phyloP scores from a whole-genome alignment of 2,888 invertebrate genomes.

The Monoplex corrugatus region DNA sequence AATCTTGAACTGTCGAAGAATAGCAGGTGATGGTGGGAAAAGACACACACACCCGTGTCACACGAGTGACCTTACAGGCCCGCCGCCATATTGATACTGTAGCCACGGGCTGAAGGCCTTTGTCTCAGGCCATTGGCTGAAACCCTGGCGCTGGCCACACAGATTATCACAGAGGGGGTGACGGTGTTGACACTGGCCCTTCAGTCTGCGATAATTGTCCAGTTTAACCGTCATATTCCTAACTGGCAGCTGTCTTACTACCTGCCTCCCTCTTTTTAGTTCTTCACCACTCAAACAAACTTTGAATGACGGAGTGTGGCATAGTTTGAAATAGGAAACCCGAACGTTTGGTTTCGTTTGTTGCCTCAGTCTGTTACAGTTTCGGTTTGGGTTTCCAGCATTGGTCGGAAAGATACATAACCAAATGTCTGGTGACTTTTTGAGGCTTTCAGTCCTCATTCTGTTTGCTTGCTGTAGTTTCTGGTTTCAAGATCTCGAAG shows the following conservation, averaged over 20 bases:
- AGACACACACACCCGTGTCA: conserved; percentile 48
- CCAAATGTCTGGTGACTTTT: background rate
- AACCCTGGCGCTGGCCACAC: conserved; percentile 35
- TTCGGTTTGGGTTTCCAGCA: background rate
- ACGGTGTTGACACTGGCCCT: conserved; percentile 46
- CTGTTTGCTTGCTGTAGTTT: conserved; percentile 6
- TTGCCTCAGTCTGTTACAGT: conserved; percentile 27
- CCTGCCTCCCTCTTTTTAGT: background rate
- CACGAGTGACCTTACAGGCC: conserved; percentile 41
- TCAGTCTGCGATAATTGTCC: conserved; percentile 43
- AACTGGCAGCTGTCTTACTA: conserved; percentile 29
- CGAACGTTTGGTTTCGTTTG: conserved; percentile 24
- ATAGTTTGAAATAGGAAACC: conserved; percentile 27
- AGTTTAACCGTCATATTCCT: conserved; percentile 33
- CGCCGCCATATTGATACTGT: conserved; percentile 52
- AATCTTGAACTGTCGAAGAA: background rate
- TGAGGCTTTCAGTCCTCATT: background rate
- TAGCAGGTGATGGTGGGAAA: conserved; percentile 47
- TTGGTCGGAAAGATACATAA: background rate
- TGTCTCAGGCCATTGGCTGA: conserved; percentile 45
- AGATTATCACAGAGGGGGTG: conserved; percentile 45
- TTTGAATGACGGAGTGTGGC: conserved; percentile 8
- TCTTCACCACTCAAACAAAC: background rate
- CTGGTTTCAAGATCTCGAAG: conserved; percentile 11
- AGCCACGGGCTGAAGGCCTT: conserved; percentile 49